These are phyloP conservation scores for Hemibagrus guttatus DNA, from an alignment of 2,797 vertebrate genomes.

Conservation along the genomic window DNA sequence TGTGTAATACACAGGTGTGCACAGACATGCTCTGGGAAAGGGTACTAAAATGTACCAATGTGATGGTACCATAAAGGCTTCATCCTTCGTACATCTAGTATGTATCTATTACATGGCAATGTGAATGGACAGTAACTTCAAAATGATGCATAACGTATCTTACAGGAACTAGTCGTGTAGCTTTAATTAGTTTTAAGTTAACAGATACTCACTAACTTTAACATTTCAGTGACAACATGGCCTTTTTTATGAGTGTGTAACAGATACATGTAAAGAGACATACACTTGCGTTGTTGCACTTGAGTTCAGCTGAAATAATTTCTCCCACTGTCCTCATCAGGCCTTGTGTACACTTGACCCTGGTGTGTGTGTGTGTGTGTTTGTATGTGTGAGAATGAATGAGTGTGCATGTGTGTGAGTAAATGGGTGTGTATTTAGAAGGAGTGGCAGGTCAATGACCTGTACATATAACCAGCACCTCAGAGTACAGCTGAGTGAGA, in stretches of 20 bases:
- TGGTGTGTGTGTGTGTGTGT: constrained; percentile 19
- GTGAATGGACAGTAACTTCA: background rate
- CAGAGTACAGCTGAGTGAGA: constrained; percentile 70
- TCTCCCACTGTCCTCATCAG: constrained; percentile 8
- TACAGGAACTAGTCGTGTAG: background rate
- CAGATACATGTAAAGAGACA: background rate
- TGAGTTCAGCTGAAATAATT: background rate
- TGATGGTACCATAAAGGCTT: too few species aligned
- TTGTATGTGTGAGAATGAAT: too few species aligned
- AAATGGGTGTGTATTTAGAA: constrained; percentile 52
- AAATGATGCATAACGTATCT: background rate
- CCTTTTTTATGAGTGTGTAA: background rate
- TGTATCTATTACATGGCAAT: background rate
- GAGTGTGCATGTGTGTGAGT: constrained; percentile 23
- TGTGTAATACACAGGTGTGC: background rate
- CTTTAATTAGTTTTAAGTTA: background rate
- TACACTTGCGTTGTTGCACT: background rate
- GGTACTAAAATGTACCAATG: too few species aligned
- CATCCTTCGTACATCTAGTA: background rate
- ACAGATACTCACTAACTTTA: background rate
- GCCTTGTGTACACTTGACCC: constrained; percentile 33
- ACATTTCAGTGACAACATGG: background rate
- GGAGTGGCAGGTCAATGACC: constrained; percentile 66
- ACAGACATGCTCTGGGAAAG: background rate
- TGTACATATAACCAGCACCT: constrained; percentile 66